These are phyloP conservation scores for Panorpa germanica DNA, from an alignment of 2,888 invertebrate genomes.

Conservation along the genomic window DNA sequence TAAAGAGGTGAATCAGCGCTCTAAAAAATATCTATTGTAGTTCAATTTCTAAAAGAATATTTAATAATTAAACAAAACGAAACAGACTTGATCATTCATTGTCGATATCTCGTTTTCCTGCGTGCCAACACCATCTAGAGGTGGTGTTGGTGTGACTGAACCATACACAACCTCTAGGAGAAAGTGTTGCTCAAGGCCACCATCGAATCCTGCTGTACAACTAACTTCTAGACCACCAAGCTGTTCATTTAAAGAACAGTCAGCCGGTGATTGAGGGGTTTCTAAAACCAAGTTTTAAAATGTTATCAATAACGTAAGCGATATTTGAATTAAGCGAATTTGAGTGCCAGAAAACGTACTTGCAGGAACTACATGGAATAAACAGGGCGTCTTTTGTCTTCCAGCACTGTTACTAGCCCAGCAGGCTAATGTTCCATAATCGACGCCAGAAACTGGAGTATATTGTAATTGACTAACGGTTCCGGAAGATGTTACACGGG, in stretches of 20 bases:
- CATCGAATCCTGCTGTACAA: constrained; percentile 63
- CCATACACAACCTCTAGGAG: constrained; percentile 54
- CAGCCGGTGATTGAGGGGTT: too few species aligned
- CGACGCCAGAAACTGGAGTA: constrained; percentile 32
- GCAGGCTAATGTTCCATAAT: constrained; percentile 69
- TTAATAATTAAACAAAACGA: constrained; percentile 2
- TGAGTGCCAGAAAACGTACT: constrained; percentile 32
- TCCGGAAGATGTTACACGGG: constrained; percentile 28
- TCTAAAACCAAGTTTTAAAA: constrained; percentile 22
- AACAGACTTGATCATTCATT: constrained; percentile 41
- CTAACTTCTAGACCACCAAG: constrained; percentile 50
- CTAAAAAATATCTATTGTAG: too few species aligned
- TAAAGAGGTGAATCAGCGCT: constrained; percentile 39
- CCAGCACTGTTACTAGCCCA: constrained; percentile 78
- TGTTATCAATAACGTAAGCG: neutral
- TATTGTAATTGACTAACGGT: constrained; percentile 38
- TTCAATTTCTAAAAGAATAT: too few species aligned
- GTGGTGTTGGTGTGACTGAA: constrained; percentile 31
- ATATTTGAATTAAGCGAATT: neutral
- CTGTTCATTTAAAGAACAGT: too few species aligned
- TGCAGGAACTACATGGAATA: constrained; percentile 64
- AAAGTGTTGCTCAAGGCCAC: constrained; percentile 66
- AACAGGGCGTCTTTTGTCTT: constrained; percentile 59
- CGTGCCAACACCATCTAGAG: constrained; percentile 20
- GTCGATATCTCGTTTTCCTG: constrained; percentile 38